Percentiles rank a stretch among this genome's conserved stretches.
Conservation (phyloP, 2,888 invertebrate genomes). For the Axea sp. region DNA sequence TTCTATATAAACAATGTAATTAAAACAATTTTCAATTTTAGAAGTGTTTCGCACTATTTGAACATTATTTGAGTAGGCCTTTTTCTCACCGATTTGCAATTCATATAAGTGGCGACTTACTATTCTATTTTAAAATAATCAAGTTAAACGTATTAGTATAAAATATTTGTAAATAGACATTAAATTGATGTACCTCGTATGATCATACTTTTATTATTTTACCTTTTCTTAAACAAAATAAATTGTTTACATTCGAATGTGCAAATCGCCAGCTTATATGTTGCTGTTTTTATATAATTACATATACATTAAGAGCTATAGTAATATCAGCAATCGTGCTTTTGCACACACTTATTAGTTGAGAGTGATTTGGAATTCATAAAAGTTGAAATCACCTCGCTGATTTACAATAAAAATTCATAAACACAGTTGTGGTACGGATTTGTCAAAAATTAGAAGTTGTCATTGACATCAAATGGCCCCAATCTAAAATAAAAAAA, state of each 20-base stretch:
- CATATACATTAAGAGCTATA: slow-evolving; percentile 31
- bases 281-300: slow-evolving; percentile 15
- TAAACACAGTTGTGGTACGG: slow-evolving; percentile 59
- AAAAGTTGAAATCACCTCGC: slow-evolving; percentile 22
- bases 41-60: slow-evolving; percentile 48
- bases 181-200: no score
- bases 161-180: no score
- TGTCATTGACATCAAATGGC: slow-evolving; percentile 77
- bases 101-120: slow-evolving; percentile 24
- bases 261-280: slow-evolving; percentile 22
- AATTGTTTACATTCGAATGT: neutral
- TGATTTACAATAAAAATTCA: slow-evolving; percentile 42
- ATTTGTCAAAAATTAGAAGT: slow-evolving; percentile 71
- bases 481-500: slow-evolving; percentile 73
- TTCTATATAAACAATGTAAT: slow-evolving; percentile 31
- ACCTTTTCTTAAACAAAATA: no score
- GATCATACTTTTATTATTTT: no score
- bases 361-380: slow-evolving; percentile 22
- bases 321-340: slow-evolving; percentile 20
- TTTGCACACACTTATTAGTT: slow-evolving; percentile 39
- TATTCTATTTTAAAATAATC: no score
- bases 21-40: slow-evolving; percentile 38
- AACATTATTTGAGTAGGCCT: slow-evolving; percentile 63
- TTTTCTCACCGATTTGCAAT: slow-evolving; percentile 36
- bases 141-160: no score